phyloP scores from a whole-genome alignment of 2,113 vertebrate species.

The Etheostoma spectabile region DNA sequence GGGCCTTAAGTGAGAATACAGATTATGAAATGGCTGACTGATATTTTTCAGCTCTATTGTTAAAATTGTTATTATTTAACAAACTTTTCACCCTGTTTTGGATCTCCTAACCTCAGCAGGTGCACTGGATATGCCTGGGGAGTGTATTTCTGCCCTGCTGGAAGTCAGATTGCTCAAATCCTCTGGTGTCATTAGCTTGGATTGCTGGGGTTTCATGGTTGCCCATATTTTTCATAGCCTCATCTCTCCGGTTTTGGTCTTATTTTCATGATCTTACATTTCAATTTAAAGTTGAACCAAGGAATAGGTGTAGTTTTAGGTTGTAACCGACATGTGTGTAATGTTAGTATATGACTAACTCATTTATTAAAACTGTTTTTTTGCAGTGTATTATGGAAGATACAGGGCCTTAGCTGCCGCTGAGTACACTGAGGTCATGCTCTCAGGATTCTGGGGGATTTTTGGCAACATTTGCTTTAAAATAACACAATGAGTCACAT shows the following conservation, averaged over 20 bases:
- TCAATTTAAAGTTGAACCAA: neutral
- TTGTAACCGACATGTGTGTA: neutral
- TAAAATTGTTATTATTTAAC: neutral
- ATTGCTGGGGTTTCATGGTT: constrained; percentile 13
- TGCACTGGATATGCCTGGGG: too few relatives aligned
- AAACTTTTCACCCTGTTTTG: too few relatives aligned
- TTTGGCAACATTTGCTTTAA: constrained; percentile 1
- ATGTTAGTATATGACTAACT: neutral
- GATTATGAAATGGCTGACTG: too few relatives aligned
- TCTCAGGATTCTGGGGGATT: too few relatives aligned
- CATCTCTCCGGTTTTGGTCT: neutral
- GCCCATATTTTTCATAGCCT: neutral
- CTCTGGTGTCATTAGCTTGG: neutral
- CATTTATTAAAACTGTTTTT: too few relatives aligned
- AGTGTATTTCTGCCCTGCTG: too few relatives aligned
- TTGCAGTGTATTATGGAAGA: neutral
- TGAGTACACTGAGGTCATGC: neutral
- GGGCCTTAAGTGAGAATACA: too few relatives aligned
- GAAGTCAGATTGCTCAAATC: too few relatives aligned
- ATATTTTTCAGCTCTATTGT: neutral
- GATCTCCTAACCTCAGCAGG: too few relatives aligned
- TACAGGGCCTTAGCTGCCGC: neutral
- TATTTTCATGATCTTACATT: neutral
- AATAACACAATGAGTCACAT: too few relatives aligned
- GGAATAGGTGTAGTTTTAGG: neutral